Base-by-base conservation (phyloP, 2,113 vertebrate genomes). In the Bubo bubo region DNA sequence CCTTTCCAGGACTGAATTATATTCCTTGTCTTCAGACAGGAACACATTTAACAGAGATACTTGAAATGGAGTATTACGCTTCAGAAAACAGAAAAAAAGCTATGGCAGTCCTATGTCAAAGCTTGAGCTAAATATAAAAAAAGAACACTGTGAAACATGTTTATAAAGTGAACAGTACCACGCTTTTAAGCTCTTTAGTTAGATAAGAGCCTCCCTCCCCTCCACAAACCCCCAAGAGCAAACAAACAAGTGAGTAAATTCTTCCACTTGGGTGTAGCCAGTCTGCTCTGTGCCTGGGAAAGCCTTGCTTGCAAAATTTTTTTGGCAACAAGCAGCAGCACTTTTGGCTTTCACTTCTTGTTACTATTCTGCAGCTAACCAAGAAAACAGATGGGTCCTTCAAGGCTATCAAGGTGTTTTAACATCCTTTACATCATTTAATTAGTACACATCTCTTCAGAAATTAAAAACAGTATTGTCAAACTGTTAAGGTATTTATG, bases 201-300 rank as follows among this genome's bases (percentile, higher is more conserved):
- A 98, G 98, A 98, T 98, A 98, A 98, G 98, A 93, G 66, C 95
- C 93, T 97, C 86, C 62, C 91, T 93, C 90, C 96, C 93, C 88
- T 73, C 71, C 74, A 62, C 66, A 68, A 97, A 90, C 68, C 55
- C 89, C 95, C 91, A 87, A 94, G 91, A 91, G 91, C 90, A 95
- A 97, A 95, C 93, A 95, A 96, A 97, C 77, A 93, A 94, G 89
- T 96, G 92, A 96, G 89, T 95, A 93, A 97, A 96, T 94, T 88
- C 90, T 96, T 98, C 96, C 96, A 93, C 80, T 96, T 90, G 95
- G 97, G 96, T 89, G 94, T 95, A 95, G 94, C 89, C 95, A 76
- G 95, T n/a, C 96, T 96, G 92, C 87, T 93, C 93, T 13, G 66
- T 41, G 97, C 97, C 93, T 97, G 97, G 96, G 97, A 98, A 96